Percentiles rank a stretch among this genome's conserved stretches.
These are phyloP conservation scores for Ammodytes dubius DNA, from an alignment of 2,113 vertebrate genomes.

Conservation along the genomic window DNA sequence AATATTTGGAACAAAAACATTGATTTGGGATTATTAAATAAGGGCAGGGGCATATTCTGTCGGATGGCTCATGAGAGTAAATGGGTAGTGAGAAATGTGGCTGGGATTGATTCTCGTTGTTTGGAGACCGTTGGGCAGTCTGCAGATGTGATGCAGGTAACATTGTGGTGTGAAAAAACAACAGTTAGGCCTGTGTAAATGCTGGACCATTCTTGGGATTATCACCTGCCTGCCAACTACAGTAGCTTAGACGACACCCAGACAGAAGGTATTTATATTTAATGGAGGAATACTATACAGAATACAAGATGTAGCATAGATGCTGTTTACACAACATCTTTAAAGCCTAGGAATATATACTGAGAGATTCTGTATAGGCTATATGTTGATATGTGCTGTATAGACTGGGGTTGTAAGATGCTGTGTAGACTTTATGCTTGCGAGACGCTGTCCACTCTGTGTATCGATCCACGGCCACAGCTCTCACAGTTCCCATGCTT, in stretches of 20 bases:
- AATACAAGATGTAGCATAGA: slow-evolving; percentile 27
- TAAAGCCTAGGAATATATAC: slow-evolving; percentile 17
- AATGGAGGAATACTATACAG: slow-evolving; percentile 17
- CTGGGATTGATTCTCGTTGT: slow-evolving; percentile 43
- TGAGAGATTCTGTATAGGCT: slow-evolving; percentile 31
- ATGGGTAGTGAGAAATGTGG: slow-evolving; percentile 57
- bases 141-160: slow-evolving; percentile 85
- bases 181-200: slow-evolving; percentile 83
- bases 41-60: slow-evolving; percentile 21
- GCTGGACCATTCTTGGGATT: slow-evolving; percentile 74
- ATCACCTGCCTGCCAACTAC: slow-evolving; percentile 78
- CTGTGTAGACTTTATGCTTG: slow-evolving; percentile 56
- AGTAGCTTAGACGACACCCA: slow-evolving; percentile 40
- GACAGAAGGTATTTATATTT: slow-evolving; percentile 51
- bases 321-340: slow-evolving; percentile 4
- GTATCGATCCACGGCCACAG: slow-evolving; percentile 75
- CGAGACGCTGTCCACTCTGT: slow-evolving; percentile 64
- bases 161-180: slow-evolving; percentile 84
- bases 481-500: slow-evolving; percentile 77
- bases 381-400: slow-evolving; percentile 49
- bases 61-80: slow-evolving; percentile 48
- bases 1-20: slow-evolving; percentile 50
- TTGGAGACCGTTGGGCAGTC: slow-evolving; percentile 64
- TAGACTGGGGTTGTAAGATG: slow-evolving; percentile 43
- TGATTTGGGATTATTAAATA: slow-evolving; percentile 34